Evolutionary conservation across 2,113 vertebrate species (phyloP), one percentile per base, ranked within the genome.

Genomic region (Oreochromis niloticus): DNA sequence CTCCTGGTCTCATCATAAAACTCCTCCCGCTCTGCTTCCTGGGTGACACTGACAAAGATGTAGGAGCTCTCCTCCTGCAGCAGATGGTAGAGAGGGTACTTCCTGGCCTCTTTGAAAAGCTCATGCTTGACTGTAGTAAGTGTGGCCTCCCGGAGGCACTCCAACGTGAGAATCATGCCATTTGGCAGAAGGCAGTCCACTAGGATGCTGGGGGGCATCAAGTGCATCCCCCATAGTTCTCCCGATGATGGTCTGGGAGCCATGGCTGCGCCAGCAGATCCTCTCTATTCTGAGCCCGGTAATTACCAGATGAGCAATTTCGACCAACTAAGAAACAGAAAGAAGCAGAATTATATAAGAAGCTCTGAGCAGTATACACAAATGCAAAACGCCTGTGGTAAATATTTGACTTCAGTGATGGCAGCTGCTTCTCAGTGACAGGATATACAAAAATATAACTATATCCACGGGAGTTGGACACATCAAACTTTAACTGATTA

Each of bases 1-100:
- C 98, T 97, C 91, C 98, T 96, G 4, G 98, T 99, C 96, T 99
- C 98, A 87, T 99, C 98, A 24, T 98, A 99, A 95, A 99, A 99
- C 95, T 99, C 98, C 96, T 99, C 98, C 87, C 97, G 97, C 93
- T 99, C 98, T 6, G 98, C 98, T 94, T 99, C 98, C 92, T 99
- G 98, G 7, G 98, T 99, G 93, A 99, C 98, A 71, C 98, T 99
- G 97, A 99, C 98, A 90, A 99, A 99, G 97, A 99, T 99, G 96
- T 99, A 99, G 95, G 98, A 99, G 91, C 97, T 98, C 93, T 99
- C 98, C 94, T 99, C 98, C 88, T 99, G 98, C 91, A 99, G 97
- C 92, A 99, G 97, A 94, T 99, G 98, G 94, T 98, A 97, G 36
- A 99, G 98, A 80, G 98, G 98, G 81, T 98, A 98, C 93, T 99